A percentile compares a stretch with the other conserved stretches of the same genome.
phyloP scores from a whole-genome alignment of 64 coral and sea anemone genomes.

The Cladopsammia gracilis region DNA sequence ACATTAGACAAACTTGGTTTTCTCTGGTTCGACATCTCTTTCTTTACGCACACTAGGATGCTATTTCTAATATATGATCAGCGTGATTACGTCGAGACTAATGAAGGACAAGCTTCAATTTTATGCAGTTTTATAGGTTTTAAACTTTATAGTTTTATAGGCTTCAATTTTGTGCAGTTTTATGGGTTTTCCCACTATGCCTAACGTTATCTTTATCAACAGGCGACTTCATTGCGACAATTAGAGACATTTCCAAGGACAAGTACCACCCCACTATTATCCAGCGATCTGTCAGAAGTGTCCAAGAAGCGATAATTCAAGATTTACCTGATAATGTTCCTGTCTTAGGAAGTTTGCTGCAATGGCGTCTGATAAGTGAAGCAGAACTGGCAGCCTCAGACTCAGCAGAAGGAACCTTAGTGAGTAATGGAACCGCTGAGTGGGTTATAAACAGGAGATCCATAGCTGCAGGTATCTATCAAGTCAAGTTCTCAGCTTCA shows the following conservation, averaged over 20 bases:
- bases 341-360: neutral
- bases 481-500: neutral
- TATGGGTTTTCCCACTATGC: neutral
- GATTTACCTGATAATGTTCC: neutral
- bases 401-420: neutral
- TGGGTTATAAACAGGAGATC: slow-evolving; percentile 8
- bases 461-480: slow-evolving; percentile 1
- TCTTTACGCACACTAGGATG: too few relatives aligned
- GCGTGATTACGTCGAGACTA: too few relatives aligned
- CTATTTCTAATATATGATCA: too few relatives aligned
- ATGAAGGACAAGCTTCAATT: too few relatives aligned
- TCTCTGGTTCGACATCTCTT: too few relatives aligned
- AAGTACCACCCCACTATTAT: slow-evolving; percentile 3
- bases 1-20: too few relatives aligned
- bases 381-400: neutral
- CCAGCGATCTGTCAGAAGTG: neutral
- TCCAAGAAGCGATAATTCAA: neutral
- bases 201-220: neutral
- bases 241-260: slow-evolving; percentile 11
- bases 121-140: too few relatives aligned
- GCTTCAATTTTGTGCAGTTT: neutral
- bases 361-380: slow-evolving; percentile 20
- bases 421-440: slow-evolving; percentile 1
- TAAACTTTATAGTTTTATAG: neutral
- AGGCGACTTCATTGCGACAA: slow-evolving; percentile 17